Evolutionary conservation across 2,113 vertebrate genomes (phyloP).

Genomic region (Hyla sarda): DNA sequence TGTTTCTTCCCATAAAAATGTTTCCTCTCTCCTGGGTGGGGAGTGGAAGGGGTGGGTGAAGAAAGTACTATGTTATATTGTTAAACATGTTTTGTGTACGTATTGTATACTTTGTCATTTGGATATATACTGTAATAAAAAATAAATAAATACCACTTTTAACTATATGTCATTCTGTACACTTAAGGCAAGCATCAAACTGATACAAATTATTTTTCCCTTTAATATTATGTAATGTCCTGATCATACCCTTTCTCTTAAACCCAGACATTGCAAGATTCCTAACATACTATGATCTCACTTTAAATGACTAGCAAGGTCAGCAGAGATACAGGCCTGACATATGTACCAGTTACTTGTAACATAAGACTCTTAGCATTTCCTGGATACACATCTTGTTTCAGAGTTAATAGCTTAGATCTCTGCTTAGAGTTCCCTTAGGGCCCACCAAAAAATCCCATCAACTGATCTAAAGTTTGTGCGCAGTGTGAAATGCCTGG

Average conservation of each 20-base stretch:
- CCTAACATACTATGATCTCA: slow-evolving; percentile 14
- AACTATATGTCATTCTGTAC: too few relatives aligned
- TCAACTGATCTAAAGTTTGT: slow-evolving; percentile 30
- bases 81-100: too few relatives aligned
- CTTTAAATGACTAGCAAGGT: slow-evolving; percentile 20
- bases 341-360: slow-evolving; percentile 32
- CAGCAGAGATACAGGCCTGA: slow-evolving; percentile 20
- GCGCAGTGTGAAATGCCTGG: slow-evolving; percentile 32
- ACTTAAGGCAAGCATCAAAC: not conserved
- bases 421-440: slow-evolving; percentile 4
- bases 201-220: not conserved
- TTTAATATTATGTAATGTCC: not conserved
- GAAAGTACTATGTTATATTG: too few relatives aligned
- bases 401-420: slow-evolving; percentile 12
- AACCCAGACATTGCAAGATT: slow-evolving; percentile 20
- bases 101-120: too few relatives aligned
- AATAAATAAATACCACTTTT: too few relatives aligned
- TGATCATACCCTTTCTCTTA: too few relatives aligned
- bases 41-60: too few relatives aligned
- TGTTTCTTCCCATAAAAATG: too few relatives aligned
- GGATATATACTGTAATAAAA: too few relatives aligned
- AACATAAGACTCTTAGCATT: too few relatives aligned
- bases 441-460: slow-evolving; percentile 18
- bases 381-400: slow-evolving; percentile 15
- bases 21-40: too few relatives aligned